Percentiles rank a stretch among this genome's conserved stretches.
Evolutionary conservation across 2,113 vertebrate genomes (phyloP).

Genomic region (Copsychus sechellarum): DNA sequence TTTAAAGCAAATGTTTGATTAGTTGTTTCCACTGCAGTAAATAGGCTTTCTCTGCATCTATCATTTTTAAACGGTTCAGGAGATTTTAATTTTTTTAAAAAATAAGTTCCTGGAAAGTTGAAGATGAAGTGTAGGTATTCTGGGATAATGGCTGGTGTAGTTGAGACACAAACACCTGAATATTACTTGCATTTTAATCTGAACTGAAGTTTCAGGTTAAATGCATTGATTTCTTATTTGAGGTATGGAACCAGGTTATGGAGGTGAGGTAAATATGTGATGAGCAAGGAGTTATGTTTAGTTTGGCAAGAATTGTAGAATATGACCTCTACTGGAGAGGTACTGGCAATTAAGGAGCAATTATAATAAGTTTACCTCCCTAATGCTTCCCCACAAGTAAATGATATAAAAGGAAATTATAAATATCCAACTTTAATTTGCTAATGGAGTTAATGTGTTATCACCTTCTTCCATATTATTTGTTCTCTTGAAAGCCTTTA

Average conservation of each 20-base stretch:
- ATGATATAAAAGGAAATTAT: not conserved
- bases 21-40: not conserved
- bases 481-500: constrained; percentile 11
- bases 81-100: not conserved
- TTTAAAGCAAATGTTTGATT: not conserved
- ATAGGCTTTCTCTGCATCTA: not conserved
- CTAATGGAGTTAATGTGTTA: not conserved
- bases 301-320: not conserved
- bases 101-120: not conserved
- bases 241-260: not conserved
- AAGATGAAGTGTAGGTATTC: not conserved
- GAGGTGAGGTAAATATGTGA: not conserved
- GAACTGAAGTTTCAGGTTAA: not conserved
- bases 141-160: not conserved
- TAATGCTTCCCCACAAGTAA: not conserved
- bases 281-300: not conserved
- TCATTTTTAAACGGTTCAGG: not conserved
- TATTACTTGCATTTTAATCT: not conserved
- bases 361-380: not conserved
- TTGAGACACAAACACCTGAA: not conserved
- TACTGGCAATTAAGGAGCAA: not conserved
- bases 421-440: not conserved
- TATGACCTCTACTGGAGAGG: not conserved
- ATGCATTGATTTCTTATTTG: not conserved
- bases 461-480: not conserved